Evolutionary conservation across 2,797 vertebrate species (phyloP).

Genomic region (Poeciliopsis presidionis): DNA sequence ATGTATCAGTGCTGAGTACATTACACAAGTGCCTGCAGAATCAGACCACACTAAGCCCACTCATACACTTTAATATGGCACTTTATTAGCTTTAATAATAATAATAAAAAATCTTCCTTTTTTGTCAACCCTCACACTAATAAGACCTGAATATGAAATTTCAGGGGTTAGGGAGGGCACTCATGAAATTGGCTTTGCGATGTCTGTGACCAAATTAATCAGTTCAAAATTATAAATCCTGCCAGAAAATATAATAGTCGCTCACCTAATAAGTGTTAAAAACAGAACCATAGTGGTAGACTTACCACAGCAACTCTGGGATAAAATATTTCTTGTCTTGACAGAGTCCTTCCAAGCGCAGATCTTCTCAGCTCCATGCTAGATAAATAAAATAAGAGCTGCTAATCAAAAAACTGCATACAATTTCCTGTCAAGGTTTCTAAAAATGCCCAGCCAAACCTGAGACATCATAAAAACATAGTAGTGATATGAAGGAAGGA

Average conservation of each 20-base stretch:
- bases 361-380: background rate
- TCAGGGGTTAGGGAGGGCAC: background rate
- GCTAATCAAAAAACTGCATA: background rate
- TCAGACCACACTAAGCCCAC: background rate
- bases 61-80: background rate
- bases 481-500: background rate
- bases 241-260: background rate
- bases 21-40: background rate
- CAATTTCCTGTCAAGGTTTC: background rate
- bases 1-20: constrained; percentile 1
- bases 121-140: background rate
- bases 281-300: background rate
- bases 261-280: background rate
- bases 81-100: background rate
- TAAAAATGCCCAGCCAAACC: background rate
- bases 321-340: background rate
- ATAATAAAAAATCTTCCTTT: background rate
- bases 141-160: background rate
- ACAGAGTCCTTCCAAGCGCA: background rate
- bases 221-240: background rate
- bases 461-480: background rate
- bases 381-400: background rate
- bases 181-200: background rate
- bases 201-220: background rate
- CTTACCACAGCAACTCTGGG: background rate